Base-by-base conservation (phyloP, 1,140 invertebrate species). In the Drosophila setifemur region DNA sequence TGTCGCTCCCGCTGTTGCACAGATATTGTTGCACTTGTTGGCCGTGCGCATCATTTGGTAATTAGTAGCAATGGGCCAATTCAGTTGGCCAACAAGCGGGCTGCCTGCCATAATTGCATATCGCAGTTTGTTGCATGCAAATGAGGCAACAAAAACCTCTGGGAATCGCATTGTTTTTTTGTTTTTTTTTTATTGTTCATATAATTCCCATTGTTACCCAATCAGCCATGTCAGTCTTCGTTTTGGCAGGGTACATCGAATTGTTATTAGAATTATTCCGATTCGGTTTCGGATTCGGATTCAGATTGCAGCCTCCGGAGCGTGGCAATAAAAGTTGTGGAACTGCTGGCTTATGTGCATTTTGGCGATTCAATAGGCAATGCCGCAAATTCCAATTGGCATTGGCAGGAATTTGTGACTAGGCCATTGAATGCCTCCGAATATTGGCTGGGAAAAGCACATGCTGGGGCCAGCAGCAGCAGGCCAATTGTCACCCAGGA, bases 41-140 rank as follows among this genome's bases (percentile, higher is more conserved):
- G 29, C 4, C 3, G 21, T 67, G 49, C 35, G 39, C 67, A 67
- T 72, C 53, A 68, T 52, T 72, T 77, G 31, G 54, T 77, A 77
- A 77, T 77, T 72, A 72, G 73, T 54, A 43, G 14, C 35, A 8
- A 9, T 45, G 39, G 25, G n/a, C 8, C 29, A 23, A 48, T 37
- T 28, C 29, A 33, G 66, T 19, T 42, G 50, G 18, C 43, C 63
- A 57, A 23, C 37, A 16, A 61, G 8, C 4, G 6, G 11, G 28
- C 5, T 18, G 4, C 0, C 26, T 16, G 18, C 18, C 26, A 35
- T 64, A 40, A 64, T 49, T 39, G 31, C 43, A 25, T 14, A 63
- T 40, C 9, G 26, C 6, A 49, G 25, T 52, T 35, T 33, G 37
- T 44, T 44, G 44, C 55, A 45, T 60, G 55, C 73, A 63, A 75